These are phyloP conservation scores for Notolabrus celidotus DNA, from an alignment of 2,797 vertebrate species.

Conservation along the genomic window DNA sequence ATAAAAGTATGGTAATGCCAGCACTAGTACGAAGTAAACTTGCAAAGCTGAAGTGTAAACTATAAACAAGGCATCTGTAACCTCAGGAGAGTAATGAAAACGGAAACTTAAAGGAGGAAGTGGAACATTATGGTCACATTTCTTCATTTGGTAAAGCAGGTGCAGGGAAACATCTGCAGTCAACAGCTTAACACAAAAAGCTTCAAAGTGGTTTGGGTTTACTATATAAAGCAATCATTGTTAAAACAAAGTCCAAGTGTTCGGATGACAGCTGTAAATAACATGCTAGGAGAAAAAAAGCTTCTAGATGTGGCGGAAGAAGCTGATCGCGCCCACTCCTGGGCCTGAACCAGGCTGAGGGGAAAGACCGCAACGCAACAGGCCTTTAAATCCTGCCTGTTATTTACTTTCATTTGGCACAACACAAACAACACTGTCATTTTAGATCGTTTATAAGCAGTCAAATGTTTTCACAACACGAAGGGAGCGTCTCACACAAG, in stretches of 20 bases:
- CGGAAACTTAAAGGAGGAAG: slow-evolving; percentile 28
- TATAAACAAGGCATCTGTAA: fast-evolving
- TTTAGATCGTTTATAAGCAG: fast-evolving
- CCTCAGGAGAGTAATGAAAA: not conserved
- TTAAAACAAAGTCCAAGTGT: not conserved
- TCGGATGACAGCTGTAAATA: not conserved
- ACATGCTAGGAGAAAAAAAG: not conserved
- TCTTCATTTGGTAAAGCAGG: slow-evolving; percentile 41
- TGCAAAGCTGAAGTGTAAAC: not conserved
- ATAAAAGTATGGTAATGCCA: no score
- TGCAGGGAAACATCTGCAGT: slow-evolving; percentile 44
- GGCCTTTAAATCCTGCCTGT: slow-evolving; percentile 11
- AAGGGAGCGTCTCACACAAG: slow-evolving; percentile 18
- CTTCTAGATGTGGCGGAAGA: slow-evolving; percentile 18
- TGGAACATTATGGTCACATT: slow-evolving; percentile 10
- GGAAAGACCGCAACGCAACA: slow-evolving; percentile 43
- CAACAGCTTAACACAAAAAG: slow-evolving; percentile 14
- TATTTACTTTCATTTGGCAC: no score
- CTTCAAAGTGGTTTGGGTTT: not conserved
- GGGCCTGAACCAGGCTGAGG: slow-evolving; percentile 53
- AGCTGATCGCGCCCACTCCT: slow-evolving; percentile 63
- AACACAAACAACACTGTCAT: fast-evolving
- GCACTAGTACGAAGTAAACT: not conserved
- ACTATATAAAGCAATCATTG: not conserved
- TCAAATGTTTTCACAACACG: not conserved